Percentiles rank a stretch among this genome's conserved stretches.
Evolutionary conservation across 2,113 vertebrate genomes (phyloP).

Genomic region (Chelonoidis abingdonii): DNA sequence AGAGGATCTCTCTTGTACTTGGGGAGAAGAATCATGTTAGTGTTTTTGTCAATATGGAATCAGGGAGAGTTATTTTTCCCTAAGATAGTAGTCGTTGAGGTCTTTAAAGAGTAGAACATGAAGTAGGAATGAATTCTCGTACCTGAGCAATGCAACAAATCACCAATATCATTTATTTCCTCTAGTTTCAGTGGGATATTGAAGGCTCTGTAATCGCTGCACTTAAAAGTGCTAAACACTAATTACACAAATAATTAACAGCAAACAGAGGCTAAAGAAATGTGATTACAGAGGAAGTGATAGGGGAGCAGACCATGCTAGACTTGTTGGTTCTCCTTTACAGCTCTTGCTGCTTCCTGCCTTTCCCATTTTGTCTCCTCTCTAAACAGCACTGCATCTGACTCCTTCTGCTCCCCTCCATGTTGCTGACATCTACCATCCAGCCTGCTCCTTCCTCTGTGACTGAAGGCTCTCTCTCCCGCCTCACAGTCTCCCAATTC

Average conservation of each 20-base stretch:
- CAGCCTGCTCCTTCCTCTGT: not conserved
- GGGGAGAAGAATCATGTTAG: not conserved
- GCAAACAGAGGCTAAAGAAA: not conserved
- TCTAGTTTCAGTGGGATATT: not conserved
- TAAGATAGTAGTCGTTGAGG: not conserved
- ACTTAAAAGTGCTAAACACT: not conserved
- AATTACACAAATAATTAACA: slow-evolving; percentile 32
- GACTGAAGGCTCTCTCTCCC: not conserved
- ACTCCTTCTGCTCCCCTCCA: not conserved
- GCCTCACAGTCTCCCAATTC: not conserved
- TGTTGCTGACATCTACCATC: not conserved
- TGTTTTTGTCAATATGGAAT: not conserved
- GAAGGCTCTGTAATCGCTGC: not conserved
- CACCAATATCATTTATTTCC: not conserved
- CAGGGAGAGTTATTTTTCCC: too few relatives aligned
- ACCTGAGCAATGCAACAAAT: not conserved
- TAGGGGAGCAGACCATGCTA: too few relatives aligned
- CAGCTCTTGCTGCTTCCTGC: not conserved
- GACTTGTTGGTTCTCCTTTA: not conserved
- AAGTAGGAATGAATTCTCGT: not conserved
- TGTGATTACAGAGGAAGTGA: not conserved
- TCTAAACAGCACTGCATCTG: not conserved
- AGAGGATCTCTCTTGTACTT: not conserved
- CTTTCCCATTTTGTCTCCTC: not conserved
- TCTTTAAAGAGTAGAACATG: not conserved